These are phyloP conservation scores for Hydractinia echinata DNA, from an alignment of 30 jellyfish, hydroid and myxozoan genomes.

Conservation along the genomic window DNA sequence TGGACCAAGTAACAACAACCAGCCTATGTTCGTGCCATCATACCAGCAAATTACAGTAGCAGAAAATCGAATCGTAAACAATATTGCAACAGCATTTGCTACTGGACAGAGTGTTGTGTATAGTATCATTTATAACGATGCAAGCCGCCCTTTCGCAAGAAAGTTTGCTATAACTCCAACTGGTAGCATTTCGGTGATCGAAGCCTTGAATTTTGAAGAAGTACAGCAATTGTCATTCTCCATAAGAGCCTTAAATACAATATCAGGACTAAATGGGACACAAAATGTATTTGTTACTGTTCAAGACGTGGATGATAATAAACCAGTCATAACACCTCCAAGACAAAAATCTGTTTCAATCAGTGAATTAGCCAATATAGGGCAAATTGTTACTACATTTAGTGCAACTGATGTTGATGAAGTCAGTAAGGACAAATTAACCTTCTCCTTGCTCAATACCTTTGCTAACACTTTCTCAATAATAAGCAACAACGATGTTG, in stretches of 20 bases:
- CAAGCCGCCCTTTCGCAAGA: constrained; percentile 11
- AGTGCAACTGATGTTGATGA: constrained; percentile 38
- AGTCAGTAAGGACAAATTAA: constrained; percentile 25
- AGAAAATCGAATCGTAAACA: constrained; percentile 8
- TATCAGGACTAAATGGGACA: constrained; percentile 14
- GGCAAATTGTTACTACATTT: constrained; percentile 15
- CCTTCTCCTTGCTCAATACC: constrained; percentile 12
- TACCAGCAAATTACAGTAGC: neutral
- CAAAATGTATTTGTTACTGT: constrained; percentile 51
- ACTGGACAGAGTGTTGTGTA: constrained; percentile 11
- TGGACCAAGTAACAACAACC: neutral
- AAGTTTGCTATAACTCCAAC: neutral
- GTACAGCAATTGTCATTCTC: constrained; percentile 18
- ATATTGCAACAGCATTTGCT: constrained; percentile 12
- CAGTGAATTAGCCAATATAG: constrained; percentile 5
- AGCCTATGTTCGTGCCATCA: constrained; percentile 3
- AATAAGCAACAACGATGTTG: constrained; percentile 29
- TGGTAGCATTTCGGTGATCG: neutral
- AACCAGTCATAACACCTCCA: constrained; percentile 43
- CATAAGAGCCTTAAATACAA: constrained; percentile 9
- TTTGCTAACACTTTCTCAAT: neutral
- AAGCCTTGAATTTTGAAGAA: constrained; percentile 30
- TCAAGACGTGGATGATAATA: constrained; percentile 73
- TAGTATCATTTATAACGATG: constrained; percentile 20
- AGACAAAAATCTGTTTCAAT: neutral